Conservation (phyloP, 2,888 invertebrate species). For the Clivina fossor region DNA sequence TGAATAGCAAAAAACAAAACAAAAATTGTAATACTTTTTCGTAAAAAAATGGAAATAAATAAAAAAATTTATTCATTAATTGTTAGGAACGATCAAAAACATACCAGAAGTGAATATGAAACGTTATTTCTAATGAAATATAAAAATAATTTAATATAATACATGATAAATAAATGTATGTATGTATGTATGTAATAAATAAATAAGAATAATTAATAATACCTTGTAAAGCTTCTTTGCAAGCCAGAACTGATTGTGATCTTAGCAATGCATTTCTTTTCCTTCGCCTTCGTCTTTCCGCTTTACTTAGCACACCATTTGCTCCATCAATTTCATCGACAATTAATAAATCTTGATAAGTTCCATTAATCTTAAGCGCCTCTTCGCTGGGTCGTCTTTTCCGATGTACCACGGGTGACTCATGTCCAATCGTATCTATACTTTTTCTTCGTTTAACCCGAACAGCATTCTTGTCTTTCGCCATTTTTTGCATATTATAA, state of each 20-base stretch:
- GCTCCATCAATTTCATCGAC: conserved; percentile 55
- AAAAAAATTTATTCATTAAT: no score
- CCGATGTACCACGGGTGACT: conserved; percentile 58
- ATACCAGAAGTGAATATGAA: no score
- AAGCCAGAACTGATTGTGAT: conserved; percentile 21
- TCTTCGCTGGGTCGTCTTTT: conserved; percentile 75
- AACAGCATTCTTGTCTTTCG: conserved; percentile 20
- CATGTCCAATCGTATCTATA: conserved; percentile 64
- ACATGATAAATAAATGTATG: no score
- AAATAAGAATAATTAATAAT: no score
- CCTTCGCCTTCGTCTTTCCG: conserved; percentile 48
- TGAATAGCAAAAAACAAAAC: no score
- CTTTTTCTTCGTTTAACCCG: conserved; percentile 60
- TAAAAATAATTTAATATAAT: no score
- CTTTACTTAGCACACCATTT: conserved; percentile 43
- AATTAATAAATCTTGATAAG: conserved; percentile 62
- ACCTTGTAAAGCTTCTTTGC: conserved; percentile 3
- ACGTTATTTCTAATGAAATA: no score
- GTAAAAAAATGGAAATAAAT: no score
- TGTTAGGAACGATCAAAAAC: no score
- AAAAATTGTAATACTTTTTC: no score
- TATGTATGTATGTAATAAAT: no score
- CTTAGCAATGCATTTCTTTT: conserved; percentile 37
- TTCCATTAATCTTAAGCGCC: conserved; percentile 61
- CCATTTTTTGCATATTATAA: neutral